phyloP scores from a whole-genome alignment of 2,797 vertebrate species.

The Leptatherina wallacei region DNA sequence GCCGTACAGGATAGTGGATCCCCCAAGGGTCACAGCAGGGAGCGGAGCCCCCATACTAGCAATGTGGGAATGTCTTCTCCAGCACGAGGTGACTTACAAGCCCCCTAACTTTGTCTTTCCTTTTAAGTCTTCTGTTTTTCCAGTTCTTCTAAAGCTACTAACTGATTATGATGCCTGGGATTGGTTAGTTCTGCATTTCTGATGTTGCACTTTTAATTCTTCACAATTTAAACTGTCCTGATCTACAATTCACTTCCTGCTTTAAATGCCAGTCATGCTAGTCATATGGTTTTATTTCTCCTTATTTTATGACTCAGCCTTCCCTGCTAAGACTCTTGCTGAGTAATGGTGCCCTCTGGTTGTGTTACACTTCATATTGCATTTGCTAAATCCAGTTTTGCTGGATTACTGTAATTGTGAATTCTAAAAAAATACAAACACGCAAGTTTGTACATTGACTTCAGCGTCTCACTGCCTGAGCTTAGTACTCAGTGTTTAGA shows the following conservation, averaged over 20 bases:
- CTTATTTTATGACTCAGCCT: slow-evolving; percentile 1
- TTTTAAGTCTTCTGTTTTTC: background rate
- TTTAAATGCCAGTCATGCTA: slow-evolving; percentile 9
- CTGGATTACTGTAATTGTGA: background rate
- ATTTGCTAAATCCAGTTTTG: background rate
- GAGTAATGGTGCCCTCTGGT: background rate
- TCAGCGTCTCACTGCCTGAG: background rate
- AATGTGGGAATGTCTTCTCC: slow-evolving; percentile 62
- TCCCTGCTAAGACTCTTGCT: background rate
- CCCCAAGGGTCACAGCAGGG: slow-evolving; percentile 74
- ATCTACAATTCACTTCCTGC: slow-evolving; percentile 35
- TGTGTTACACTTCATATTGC: background rate
- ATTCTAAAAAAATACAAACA: background rate
- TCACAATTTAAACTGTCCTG: background rate
- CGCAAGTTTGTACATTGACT: background rate
- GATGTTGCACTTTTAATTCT: slow-evolving; percentile 23
- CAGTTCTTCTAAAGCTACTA: background rate
- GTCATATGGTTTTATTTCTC: slow-evolving; percentile 36
- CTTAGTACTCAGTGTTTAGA: slow-evolving; percentile 3
- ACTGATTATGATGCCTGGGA: background rate
- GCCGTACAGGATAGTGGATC: slow-evolving; percentile 72
- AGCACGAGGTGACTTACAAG: slow-evolving; percentile 74
- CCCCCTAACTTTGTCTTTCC: background rate
- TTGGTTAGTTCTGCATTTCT: background rate
- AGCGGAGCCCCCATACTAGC: slow-evolving; percentile 71